Percentiles rank a stretch among this genome's conserved stretches.
Conservation (phyloP, 2,888 invertebrate genomes). For the Fissipunctia ypsillon region DNA sequence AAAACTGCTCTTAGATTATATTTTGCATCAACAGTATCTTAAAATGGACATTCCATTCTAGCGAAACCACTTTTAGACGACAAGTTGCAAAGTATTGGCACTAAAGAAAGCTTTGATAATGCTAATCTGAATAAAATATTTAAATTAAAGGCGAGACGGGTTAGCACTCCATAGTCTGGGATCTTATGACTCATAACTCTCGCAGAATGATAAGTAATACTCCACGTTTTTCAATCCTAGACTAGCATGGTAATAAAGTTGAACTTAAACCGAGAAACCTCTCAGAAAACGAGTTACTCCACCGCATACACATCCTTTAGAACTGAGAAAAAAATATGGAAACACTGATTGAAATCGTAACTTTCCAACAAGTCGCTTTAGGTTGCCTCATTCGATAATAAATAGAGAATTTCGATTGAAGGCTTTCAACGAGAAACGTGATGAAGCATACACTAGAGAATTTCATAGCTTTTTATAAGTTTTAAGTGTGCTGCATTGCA, state of each 20-base stretch:
- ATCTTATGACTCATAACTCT: slow-evolving; percentile 63
- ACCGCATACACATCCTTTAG: slow-evolving; percentile 38
- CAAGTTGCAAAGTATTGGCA: slow-evolving; percentile 26
- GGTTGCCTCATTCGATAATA: slow-evolving; percentile 39
- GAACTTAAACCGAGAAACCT: slow-evolving; percentile 42
- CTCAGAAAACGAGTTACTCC: slow-evolving; percentile 52
- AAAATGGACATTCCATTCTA: slow-evolving; percentile 15
- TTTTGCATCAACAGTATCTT: slow-evolving; percentile 8
- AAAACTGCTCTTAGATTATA: neutral
- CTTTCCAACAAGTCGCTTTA: slow-evolving; percentile 41
- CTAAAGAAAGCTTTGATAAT: slow-evolving; percentile 54
- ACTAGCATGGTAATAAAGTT: slow-evolving; percentile 53
- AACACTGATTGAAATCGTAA: slow-evolving; percentile 58
- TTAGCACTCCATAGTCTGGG: slow-evolving; percentile 38
- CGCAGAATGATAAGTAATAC: slow-evolving; percentile 49
- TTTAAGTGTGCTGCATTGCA: slow-evolving; percentile 38
- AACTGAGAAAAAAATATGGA: slow-evolving; percentile 46
- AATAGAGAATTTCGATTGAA: slow-evolving; percentile 46
- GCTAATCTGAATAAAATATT: slow-evolving; percentile 55
- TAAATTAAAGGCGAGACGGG: slow-evolving; percentile 50
- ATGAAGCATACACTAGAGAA: slow-evolving; percentile 46
- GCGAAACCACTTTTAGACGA: slow-evolving; percentile 14
- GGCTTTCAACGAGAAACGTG: slow-evolving; percentile 53
- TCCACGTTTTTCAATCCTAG: slow-evolving; percentile 47
- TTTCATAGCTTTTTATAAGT: slow-evolving; percentile 53